Base-by-base conservation (phyloP, 2,113 vertebrate genomes). In the Mus spicilegus region DNA sequence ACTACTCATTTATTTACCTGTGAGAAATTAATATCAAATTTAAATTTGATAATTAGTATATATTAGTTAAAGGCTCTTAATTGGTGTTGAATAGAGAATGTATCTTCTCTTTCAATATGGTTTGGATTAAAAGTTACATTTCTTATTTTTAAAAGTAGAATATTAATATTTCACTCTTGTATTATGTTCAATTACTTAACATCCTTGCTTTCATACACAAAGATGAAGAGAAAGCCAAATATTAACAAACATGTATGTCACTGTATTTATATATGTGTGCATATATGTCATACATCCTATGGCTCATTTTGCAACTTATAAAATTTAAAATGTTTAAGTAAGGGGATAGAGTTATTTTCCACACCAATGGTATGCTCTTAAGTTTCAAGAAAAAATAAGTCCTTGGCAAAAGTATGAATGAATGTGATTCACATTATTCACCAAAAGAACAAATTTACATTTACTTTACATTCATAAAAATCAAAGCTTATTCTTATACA, bases 1-100 rank as follows among this genome's bases (percentile, higher is more conserved):
- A 91, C 91, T 91, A 69, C 65, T 96, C 77, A 96, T 97, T 96
- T 96, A 95, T 86, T 94, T 95, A 80, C 33, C 42, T 92, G 94
- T 95, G 76, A 96, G 51, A 92, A 91, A 12, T 86, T 96, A 24
- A 87, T 91, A 82, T 94, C 88, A 82, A 5, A 95, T 77, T 86
- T 96, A 72, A 73, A 95, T 67, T 46, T 93, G 33, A 92, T 39
- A 90, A 61, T 96, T 93, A 95, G 90, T 36, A 93, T 36, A 46
- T 93, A 90, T 89, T 96, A 97, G 94, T 95, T 93, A 96, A 95
- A 92, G 49, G 19, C 0, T 86, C 61, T 89, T 93, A 92, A 65
- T 39, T 89, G 61, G n/a, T 82, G 7, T 73, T 92, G 56, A 87
- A 11, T 75, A 86, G 89, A 86, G 26, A 90, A 63, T 54, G 13